Conservation (phyloP, 2,797 vertebrate species). For the Crenuchus spilurus region DNA sequence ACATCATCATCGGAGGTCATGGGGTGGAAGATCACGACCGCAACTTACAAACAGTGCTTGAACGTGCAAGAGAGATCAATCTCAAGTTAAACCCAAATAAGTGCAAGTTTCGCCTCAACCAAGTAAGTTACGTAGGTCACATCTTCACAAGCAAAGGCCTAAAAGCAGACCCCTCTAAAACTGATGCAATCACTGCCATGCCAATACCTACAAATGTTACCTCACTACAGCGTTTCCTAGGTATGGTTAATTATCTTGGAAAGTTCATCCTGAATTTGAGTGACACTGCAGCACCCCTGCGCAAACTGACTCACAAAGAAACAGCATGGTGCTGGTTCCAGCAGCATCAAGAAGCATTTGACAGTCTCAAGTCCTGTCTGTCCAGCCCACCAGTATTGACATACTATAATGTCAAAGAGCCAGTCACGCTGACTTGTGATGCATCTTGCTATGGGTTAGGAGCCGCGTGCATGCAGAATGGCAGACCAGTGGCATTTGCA, state of each 20-base stretch:
- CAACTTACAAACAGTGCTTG: conserved; percentile 33
- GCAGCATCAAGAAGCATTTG: conserved; percentile 36
- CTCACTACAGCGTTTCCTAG: conserved; percentile 36
- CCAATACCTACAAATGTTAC: not conserved
- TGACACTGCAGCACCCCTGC: conserved; percentile 26
- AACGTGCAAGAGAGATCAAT: conserved; percentile 6
- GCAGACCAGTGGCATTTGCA: too few species aligned
- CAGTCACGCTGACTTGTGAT: too few species aligned
- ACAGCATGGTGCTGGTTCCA: conserved; percentile 42
- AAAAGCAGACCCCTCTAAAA: not conserved
- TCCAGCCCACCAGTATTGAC: not conserved
- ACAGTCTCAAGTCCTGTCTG: not conserved
- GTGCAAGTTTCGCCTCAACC: conserved; percentile 42
- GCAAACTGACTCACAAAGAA: conserved; percentile 27
- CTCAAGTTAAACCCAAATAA: conserved; percentile 43
- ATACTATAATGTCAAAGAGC: too few species aligned
- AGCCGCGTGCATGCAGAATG: too few species aligned
- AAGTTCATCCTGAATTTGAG: conserved; percentile 48
- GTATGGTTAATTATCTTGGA: conserved; percentile 43
- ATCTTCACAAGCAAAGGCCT: conserved; percentile 13
- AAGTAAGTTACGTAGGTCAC: conserved; percentile 28
- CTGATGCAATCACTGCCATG: conserved; percentile 4
- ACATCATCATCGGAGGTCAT: not conserved
- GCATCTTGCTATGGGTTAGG: too few species aligned
- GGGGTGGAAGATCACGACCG: conserved; percentile 3